Conservation (phyloP, 2,888 invertebrate genomes). For the Apotomis capreana region DNA sequence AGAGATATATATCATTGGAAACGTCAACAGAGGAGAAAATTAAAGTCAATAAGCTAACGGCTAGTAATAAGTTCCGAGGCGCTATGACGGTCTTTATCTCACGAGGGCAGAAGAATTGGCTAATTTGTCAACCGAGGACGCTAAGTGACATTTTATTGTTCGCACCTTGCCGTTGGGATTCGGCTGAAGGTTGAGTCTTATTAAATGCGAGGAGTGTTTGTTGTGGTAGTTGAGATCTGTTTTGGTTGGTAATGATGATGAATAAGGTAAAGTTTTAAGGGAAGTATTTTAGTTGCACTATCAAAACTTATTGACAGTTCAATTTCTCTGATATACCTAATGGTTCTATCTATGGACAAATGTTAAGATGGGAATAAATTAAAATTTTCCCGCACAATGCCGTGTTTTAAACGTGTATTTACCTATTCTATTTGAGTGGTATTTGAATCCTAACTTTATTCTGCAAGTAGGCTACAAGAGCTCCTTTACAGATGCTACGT, state of each 20-base stretch:
- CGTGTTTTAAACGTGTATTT: too few species aligned
- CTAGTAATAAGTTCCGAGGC: slow-evolving; percentile 66
- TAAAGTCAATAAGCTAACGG: slow-evolving; percentile 77
- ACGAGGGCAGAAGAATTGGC: slow-evolving; percentile 67
- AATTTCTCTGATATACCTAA: not conserved
- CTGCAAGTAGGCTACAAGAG: too few species aligned
- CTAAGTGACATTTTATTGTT: slow-evolving; percentile 75
- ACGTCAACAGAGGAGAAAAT: slow-evolving; percentile 82
- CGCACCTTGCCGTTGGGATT: slow-evolving; percentile 57
- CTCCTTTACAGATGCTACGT: too few species aligned
- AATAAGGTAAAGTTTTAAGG: too few species aligned
- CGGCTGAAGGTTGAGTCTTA: slow-evolving; percentile 49
- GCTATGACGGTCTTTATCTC: slow-evolving; percentile 60
- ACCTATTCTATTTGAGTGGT: too few species aligned
- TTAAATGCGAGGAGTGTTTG: slow-evolving; percentile 50
- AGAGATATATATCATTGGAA: slow-evolving; percentile 78
- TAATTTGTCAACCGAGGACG: slow-evolving; percentile 73
- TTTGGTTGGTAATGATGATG: not conserved
- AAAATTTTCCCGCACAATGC: too few species aligned
- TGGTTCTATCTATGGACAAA: too few species aligned
- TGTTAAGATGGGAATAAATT: too few species aligned
- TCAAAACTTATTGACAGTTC: too few species aligned
- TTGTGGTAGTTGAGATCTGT: not conserved
- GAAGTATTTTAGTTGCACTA: too few species aligned
- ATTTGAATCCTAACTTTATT: too few species aligned